A percentile compares a stretch with the other conserved stretches of the same genome.
Evolutionary conservation across 2,113 vertebrate genomes (phyloP).

Genomic region (Thymallus thymallus): DNA sequence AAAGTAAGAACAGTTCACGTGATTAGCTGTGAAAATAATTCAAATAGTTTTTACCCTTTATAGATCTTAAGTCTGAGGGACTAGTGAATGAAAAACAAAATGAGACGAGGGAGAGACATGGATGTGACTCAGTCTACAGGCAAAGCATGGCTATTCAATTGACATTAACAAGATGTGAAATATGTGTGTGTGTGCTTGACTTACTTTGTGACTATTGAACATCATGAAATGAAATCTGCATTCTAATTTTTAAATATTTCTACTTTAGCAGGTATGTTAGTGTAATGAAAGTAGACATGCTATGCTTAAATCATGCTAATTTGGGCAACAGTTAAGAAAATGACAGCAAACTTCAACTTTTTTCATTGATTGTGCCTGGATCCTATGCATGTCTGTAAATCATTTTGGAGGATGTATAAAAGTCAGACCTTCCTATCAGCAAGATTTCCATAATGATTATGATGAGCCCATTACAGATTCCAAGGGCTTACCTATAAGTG

Average conservation of each 20-base stretch:
- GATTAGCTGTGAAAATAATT: no score
- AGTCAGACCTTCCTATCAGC: background rate
- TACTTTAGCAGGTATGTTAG: background rate
- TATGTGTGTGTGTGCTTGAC: background rate
- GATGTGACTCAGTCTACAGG: background rate
- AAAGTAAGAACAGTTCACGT: no score
- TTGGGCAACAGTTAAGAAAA: conserved; percentile 15
- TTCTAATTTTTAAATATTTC: background rate
- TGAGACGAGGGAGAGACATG: background rate
- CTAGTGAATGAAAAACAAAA: background rate
- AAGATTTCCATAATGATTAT: conserved; percentile 11
- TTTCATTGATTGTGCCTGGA: conserved; percentile 26
- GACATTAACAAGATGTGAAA: background rate
- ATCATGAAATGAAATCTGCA: background rate
- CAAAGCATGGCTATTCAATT: background rate
- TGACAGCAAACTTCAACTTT: conserved; percentile 30
- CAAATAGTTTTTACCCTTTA: no score
- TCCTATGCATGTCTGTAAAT: conserved; percentile 30
- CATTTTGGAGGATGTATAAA: conserved; percentile 20
- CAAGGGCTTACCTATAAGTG: conserved; percentile 9
- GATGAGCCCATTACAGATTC: conserved; percentile 21
- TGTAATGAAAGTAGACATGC: background rate
- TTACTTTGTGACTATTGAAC: background rate
- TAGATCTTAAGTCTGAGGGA: no score
- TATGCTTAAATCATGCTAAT: conserved; percentile 2